These are phyloP conservation scores for Lipophrys pholis DNA, from an alignment of 2,113 vertebrate genomes.

Conservation along the genomic window DNA sequence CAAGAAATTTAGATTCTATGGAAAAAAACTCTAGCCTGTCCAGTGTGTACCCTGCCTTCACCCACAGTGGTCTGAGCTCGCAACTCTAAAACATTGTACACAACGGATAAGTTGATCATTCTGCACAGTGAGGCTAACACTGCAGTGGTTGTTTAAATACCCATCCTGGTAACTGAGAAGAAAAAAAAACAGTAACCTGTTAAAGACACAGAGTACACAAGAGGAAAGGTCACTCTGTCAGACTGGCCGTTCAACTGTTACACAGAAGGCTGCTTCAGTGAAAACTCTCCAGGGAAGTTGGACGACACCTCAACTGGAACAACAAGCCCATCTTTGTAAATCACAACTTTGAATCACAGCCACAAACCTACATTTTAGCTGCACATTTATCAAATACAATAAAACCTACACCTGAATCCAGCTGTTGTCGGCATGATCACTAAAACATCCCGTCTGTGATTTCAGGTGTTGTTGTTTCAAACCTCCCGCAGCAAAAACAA, in stretches of 20 bases:
- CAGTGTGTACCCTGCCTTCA: no score
- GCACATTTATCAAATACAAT: neutral
- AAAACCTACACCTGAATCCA: neutral
- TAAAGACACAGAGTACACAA: neutral
- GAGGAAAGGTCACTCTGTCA: neutral
- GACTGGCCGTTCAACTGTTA: neutral
- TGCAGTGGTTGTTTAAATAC: no score
- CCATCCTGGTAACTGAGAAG: no score
- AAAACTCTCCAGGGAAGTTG: neutral
- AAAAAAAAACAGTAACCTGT: no score
- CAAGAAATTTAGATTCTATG: no score
- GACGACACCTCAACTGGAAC: no score
- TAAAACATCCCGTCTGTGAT: slow-evolving; percentile 32
- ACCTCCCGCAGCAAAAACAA: slow-evolving; percentile 11
- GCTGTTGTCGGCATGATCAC: neutral
- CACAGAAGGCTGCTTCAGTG: neutral
- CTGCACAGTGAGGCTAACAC: no score
- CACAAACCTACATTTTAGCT: neutral
- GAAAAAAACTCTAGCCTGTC: no score
- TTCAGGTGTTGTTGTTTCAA: slow-evolving; percentile 45
- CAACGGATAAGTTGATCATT: no score
- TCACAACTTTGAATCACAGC: neutral
- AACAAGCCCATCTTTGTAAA: no score
- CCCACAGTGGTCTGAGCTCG: no score
- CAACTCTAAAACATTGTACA: no score